A percentile compares a stretch with the other conserved stretches of the same genome.
phyloP scores from a whole-genome alignment of 2,797 vertebrate species.

The Benthosema pterotum region DNA sequence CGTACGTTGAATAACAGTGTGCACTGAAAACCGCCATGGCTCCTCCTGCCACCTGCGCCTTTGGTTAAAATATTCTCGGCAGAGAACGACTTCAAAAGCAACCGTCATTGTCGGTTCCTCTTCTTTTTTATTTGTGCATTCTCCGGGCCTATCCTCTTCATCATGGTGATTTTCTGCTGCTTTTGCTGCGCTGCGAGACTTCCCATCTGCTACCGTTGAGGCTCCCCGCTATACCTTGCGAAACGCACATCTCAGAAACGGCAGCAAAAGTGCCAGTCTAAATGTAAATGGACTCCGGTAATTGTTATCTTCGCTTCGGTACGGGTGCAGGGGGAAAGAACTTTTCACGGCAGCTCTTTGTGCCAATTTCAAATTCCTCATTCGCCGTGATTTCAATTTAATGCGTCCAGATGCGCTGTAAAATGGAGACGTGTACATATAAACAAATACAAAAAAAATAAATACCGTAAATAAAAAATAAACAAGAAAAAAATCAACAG shows the following conservation, averaged over 20 bases:
- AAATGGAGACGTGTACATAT: conserved; percentile 54
- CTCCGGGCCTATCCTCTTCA: conserved; percentile 49
- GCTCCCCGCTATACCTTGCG: conserved; percentile 67
- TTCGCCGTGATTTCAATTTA: conserved; percentile 63
- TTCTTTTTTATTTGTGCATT: conserved; percentile 67
- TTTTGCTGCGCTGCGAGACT: conserved; percentile 68
- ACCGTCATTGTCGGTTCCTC: no score
- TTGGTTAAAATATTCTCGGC: no score
- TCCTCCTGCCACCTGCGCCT: no score
- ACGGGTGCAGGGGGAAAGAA: conserved; percentile 60
- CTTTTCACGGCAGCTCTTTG: conserved; percentile 70
- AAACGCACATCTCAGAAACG: conserved; percentile 73
- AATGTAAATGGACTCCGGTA: conserved; percentile 82
- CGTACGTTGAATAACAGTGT: no score
- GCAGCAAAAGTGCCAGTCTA: conserved; percentile 75
- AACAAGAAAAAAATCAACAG: background rate
- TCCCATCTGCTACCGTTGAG: conserved; percentile 54
- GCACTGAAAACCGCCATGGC: no score
- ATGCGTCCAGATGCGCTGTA: conserved; percentile 36
- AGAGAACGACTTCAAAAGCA: background rate
- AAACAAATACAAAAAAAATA: no score
- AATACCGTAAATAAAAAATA: conserved; percentile 30
- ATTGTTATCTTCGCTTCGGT: conserved; percentile 79
- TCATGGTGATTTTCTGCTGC: conserved; percentile 67
- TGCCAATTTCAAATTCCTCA: conserved; percentile 49